Percentiles rank a stretch among this genome's conserved stretches.
These are phyloP conservation scores for Leucosticte australis DNA, from an alignment of 2,113 vertebrate species.

Conservation along the genomic window DNA sequence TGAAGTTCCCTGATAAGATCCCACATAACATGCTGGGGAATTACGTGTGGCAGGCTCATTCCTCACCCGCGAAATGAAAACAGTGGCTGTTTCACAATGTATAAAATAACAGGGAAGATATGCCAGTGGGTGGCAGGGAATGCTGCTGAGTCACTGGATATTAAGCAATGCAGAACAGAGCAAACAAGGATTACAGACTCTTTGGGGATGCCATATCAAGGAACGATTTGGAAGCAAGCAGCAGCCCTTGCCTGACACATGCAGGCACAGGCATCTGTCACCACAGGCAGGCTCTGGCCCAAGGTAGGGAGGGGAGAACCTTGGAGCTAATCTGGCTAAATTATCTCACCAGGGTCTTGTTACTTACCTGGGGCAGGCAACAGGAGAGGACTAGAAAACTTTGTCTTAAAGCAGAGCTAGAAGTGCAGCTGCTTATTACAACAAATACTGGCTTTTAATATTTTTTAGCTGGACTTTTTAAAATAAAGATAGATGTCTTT, in stretches of 20 bases:
- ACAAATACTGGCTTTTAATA: neutral
- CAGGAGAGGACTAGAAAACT: neutral
- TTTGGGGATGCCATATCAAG: neutral
- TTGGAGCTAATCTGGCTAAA: neutral
- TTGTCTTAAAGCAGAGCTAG: neutral
- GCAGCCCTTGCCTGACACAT: neutral
- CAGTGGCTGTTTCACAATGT: neutral
- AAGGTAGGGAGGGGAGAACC: neutral
- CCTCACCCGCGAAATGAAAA: neutral
- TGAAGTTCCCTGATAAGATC: neutral
- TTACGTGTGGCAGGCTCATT: neutral
- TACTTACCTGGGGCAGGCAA: neutral
- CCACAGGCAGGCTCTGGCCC: neutral
- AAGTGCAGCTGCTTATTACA: neutral
- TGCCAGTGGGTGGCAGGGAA: neutral
- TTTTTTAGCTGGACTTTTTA: neutral
- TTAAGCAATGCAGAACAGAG: neutral
- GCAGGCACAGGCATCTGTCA: neutral
- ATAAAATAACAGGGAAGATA: neutral
- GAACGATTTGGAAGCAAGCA: neutral
- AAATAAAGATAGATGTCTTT: neutral
- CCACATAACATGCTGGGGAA: neutral
- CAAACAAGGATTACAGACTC: neutral
- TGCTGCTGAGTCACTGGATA: slow-evolving; percentile 1
- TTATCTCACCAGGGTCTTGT: neutral